A percentile compares a stretch with the other conserved stretches of the same genome.
Conservation (phyloP, 35 echinoderm and acorn worm genomes). For the Apostichopus californicus region DNA sequence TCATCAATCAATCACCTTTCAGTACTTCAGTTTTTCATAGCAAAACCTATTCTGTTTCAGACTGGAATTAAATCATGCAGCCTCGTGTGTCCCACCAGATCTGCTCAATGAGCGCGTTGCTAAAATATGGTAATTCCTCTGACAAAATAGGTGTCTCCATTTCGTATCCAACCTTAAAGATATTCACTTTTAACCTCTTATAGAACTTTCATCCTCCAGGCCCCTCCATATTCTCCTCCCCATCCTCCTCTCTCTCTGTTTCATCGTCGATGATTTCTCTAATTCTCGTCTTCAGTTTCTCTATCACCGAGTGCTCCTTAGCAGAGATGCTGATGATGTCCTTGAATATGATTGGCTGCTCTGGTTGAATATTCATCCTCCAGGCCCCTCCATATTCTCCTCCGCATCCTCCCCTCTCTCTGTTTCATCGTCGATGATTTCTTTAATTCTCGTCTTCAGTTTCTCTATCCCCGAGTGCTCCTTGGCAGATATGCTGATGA, state of each 20-base stretch:
- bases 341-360: conserved; percentile 62
- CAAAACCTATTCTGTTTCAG: no score
- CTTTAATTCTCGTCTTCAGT: conserved; percentile 65
- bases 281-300: conserved; percentile 63
- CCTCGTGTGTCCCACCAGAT: no score
- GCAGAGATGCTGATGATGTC: conserved; percentile 84
- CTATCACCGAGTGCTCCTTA: conserved; percentile 49
- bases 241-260: conserved; percentile 40
- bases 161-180: no score
- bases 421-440: conserved; percentile 71
- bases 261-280: conserved; percentile 77
- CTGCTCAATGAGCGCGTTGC: no score
- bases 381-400: not conserved
- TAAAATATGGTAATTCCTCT: no score
- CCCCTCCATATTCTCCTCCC: not conserved
- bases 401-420: conserved; percentile 42
- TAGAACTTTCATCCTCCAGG: not conserved
- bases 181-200: not conserved
- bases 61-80: no score
- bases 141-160: no score
- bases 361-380: no score
- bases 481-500: conserved; percentile 79
- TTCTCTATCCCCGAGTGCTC: conserved; percentile 47
- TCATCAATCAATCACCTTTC: no score
- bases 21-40: no score